Evolutionary conservation across 2,888 invertebrate species (phyloP), one percentile per base, ranked within the genome.

Genomic region (Leptinotarsa tumamoca): DNA sequence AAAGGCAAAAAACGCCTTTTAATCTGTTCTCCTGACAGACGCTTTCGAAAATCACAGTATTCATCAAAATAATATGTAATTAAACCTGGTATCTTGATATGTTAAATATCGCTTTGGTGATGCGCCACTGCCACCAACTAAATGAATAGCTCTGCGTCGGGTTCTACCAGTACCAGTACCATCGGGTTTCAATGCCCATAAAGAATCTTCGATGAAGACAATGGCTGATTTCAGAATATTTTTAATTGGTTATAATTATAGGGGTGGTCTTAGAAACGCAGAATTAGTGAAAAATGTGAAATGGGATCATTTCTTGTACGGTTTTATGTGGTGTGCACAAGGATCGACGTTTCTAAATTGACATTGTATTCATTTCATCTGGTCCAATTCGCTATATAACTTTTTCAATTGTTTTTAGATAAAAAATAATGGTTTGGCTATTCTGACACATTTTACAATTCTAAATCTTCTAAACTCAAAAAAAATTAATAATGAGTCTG

Each of bases 71-170:
- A 85, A 84, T 86, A 86, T 87, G 86, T 87, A 87, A 88, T 88
- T 88, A 88, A 86, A 85, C 72, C 79, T 78, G 79, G 82, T 75
- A 83, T 84, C 85, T 86, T 87, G 88, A 88, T 85, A 87, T 85
- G 87, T 87, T 88, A 87, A 87, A 84, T 86, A 85, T 82, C 84
- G 83, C 81, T 80, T 84, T 83, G 83, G 81, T 85, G 85, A 86
- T 84, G 85, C 83, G 86, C 85, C 83, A 87, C 85, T 87, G 87
- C 88, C 87, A 87, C 87, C 87, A 87, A 87, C 77, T 79, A 78
- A 80, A 80, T 79, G 80, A 78, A 80, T 86, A 86, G 80, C 79
- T 67, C 76, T 74, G 70, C 63, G 66, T 52, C 73, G 61, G 73
- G 74, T 61, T 72, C 68, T 71, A 56, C 72, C 72, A 72, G 67